phyloP scores from a whole-genome alignment of 2,113 vertebrate species.

The Irena cyanogastra region DNA sequence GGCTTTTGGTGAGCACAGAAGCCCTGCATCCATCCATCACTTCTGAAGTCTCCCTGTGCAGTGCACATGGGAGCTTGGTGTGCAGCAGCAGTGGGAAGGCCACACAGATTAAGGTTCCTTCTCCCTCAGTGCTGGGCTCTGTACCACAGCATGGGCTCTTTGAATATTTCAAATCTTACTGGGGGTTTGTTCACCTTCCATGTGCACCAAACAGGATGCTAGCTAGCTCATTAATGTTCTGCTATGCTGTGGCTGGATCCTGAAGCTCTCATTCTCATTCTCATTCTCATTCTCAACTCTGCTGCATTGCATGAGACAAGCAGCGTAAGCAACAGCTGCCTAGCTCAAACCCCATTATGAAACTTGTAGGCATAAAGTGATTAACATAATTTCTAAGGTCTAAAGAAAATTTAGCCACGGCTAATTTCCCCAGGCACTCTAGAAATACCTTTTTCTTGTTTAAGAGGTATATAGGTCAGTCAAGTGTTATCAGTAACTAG shows the following conservation, averaged over 20 bases:
- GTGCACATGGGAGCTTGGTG: not conserved
- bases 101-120: not conserved
- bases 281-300: not conserved
- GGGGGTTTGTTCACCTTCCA: not conserved
- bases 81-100: not conserved
- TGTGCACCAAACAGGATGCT: not conserved
- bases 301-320: not conserved
- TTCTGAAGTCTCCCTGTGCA: not conserved
- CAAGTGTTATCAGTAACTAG: not conserved
- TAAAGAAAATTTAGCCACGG: not conserved
- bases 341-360: not conserved
- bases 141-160: not conserved
- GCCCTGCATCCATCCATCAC: not conserved
- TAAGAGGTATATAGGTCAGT: constrained; percentile 3
- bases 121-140: not conserved
- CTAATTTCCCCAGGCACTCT: not conserved
- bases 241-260: accelerated
- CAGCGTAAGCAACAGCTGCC: not conserved
- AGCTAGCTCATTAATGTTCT: not conserved
- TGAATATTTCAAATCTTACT: not conserved
- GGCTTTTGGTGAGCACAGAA: not conserved
- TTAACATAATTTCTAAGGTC: constrained; percentile 15
- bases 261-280: not conserved
- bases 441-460: constrained; percentile 30
- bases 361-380: not conserved